Conservation (phyloP, 2,888 invertebrate species). For the Pseudococcus longispinus region DNA sequence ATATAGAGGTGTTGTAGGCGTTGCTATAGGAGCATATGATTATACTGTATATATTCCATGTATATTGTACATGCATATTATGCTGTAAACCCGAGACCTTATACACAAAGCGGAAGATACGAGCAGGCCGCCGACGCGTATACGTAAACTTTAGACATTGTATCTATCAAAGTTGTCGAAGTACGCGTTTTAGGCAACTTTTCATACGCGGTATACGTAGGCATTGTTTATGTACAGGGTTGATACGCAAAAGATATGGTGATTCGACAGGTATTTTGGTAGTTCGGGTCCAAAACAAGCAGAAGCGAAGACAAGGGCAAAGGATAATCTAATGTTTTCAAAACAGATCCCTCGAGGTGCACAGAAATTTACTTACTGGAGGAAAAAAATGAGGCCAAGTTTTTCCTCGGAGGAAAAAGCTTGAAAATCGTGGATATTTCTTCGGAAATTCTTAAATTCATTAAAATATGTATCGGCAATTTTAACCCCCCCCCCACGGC, state of each 20-base stretch:
- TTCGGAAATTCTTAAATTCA: too few species aligned
- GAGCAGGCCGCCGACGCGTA: neutral
- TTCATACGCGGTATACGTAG: neutral
- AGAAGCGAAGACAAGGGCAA: neutral
- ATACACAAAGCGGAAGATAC: neutral
- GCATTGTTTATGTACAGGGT: neutral
- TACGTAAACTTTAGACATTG: neutral
- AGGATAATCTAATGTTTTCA: neutral
- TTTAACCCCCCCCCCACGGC: too few species aligned
- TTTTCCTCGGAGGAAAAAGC: too few species aligned
- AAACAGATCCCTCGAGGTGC: neutral
- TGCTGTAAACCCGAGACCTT: too few species aligned
- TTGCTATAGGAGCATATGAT: neutral
- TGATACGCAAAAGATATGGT: neutral
- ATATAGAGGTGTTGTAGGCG: neutral
- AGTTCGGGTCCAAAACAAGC: neutral
- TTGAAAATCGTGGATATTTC: too few species aligned
- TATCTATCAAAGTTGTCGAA: slow-evolving; percentile 16
- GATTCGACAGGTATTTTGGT: neutral
- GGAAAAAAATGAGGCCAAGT: too few species aligned
- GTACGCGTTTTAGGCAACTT: neutral
- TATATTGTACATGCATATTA: neutral
- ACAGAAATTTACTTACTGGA: neutral
- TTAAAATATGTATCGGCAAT: too few species aligned
- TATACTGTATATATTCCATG: neutral